Base-by-base conservation (phyloP, 2,888 invertebrate genomes). In the Ctenicera cuprea region DNA sequence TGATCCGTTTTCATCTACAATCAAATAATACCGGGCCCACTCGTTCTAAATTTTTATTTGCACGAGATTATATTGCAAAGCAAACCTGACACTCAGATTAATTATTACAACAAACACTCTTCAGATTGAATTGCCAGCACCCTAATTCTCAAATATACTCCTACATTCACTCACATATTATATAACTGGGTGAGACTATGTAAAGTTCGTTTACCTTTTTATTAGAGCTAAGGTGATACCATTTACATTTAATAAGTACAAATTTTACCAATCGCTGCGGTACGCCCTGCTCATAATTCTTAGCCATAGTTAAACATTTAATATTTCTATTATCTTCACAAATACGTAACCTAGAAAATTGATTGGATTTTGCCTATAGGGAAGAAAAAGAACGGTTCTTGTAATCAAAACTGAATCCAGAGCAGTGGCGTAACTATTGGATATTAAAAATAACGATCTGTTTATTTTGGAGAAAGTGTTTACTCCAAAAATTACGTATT, bases 1-100 rank as follows among this genome's bases (percentile, higher is more conserved):
- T 82, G 79, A 82, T 82, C 78, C 81, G 79, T 76, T 79, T 78
- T 77, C 79, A 74, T 73, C 77, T 74, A 76, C 77, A 81, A 82
- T 80, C 80, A 82, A 82, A 82, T 82, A 81, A 81, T 81, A 80
- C 52, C 18, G 54, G 26, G 18, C 70, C 50, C 54, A 45, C 43
- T 63, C 50, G 18, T 16, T 59, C 45, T 57, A 52, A 52, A 63
- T 66, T 52, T 73, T 76, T 76, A 76, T 76, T 76, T 76, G 59
- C 63, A 70, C 62, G 68, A 64, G 71, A 54, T 61, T 69, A 59
- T 33, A 33, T 16, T 26, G 37, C 43, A 22, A 38, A 38, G 59
- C 7, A n/a, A 38, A 30, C 18, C 41, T 54, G 54, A 41, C 37
- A 20, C 33, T 45, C 45, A 11, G 33, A 38, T 66, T 54, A 66